These are phyloP conservation scores for Rallus crepitans DNA, from an alignment of 2,797 vertebrate species.

Conservation along the genomic window DNA sequence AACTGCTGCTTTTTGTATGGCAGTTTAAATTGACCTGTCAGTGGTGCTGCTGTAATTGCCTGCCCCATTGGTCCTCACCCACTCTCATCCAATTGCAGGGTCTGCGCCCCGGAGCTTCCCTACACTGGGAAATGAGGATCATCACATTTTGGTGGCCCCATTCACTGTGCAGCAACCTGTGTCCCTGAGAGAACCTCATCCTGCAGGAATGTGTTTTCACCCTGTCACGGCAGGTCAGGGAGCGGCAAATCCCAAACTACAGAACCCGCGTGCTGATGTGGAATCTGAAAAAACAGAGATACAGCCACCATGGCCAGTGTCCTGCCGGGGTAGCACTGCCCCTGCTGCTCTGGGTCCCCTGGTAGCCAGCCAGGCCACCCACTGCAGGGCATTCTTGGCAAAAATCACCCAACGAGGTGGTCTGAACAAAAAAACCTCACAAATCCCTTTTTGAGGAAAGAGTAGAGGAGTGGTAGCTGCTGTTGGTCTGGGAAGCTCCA, in stretches of 20 bases:
- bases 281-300: not conserved
- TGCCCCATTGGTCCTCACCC: accelerated
- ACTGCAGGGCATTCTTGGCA: not conserved
- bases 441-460: not conserved
- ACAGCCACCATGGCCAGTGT: accelerated
- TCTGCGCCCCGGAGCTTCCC: not conserved
- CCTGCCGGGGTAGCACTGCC: not conserved
- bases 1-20: not conserved
- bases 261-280: accelerated
- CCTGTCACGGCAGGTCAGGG: not conserved
- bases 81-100: accelerated
- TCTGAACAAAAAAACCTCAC: not conserved
- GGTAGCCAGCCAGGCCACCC: not conserved
- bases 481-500: not conserved
- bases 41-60: not conserved
- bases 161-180: not conserved
- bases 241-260: not conserved
- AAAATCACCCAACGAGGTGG: not conserved
- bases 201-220: not conserved
- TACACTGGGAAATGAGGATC: not conserved
- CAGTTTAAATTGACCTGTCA: not conserved
- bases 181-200: not conserved
- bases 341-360: not conserved
- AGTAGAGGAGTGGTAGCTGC: not conserved
- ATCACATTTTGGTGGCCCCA: not conserved